Conservation (phyloP, 2,113 vertebrate species). For the Setophaga kirtlandii region DNA sequence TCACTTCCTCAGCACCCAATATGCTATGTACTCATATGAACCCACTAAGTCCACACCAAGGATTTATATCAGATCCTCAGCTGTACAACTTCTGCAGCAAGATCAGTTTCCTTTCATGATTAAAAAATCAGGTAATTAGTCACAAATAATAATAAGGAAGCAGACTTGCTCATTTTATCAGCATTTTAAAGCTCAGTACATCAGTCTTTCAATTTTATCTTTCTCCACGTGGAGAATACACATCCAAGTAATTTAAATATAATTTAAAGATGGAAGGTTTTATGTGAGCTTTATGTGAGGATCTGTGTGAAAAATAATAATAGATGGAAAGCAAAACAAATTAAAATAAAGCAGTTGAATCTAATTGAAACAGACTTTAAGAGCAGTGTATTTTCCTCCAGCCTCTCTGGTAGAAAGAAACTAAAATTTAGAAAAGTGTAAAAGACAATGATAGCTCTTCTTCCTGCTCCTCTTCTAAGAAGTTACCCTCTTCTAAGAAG, state of each 20-base stretch:
- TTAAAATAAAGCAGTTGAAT: not conserved
- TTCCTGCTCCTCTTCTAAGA: not conserved
- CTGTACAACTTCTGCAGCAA: not conserved
- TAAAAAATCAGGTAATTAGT: not conserved
- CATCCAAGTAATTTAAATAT: not conserved
- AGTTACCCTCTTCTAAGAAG: not conserved
- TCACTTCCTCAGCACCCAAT: not conserved
- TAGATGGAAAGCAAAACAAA: not conserved
- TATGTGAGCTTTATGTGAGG: not conserved
- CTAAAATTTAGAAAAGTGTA: not conserved
- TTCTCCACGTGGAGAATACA: not conserved
- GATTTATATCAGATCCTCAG: not conserved
- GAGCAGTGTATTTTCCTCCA: not conserved
- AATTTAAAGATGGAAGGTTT: not conserved
- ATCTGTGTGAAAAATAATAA: not conserved
- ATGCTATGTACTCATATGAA: not conserved
- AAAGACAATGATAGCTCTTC: not conserved
- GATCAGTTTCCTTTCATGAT: not conserved
- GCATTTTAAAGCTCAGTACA: not conserved
- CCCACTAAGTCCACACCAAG: not conserved
- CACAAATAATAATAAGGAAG: not conserved
- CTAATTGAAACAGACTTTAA: not conserved
- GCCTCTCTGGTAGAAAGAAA: not conserved
- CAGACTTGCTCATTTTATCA: not conserved
- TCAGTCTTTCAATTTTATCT: not conserved